These are phyloP conservation scores for Neosalanx taihuensis DNA, from an alignment of 2,797 vertebrate genomes.

Conservation along the genomic window DNA sequence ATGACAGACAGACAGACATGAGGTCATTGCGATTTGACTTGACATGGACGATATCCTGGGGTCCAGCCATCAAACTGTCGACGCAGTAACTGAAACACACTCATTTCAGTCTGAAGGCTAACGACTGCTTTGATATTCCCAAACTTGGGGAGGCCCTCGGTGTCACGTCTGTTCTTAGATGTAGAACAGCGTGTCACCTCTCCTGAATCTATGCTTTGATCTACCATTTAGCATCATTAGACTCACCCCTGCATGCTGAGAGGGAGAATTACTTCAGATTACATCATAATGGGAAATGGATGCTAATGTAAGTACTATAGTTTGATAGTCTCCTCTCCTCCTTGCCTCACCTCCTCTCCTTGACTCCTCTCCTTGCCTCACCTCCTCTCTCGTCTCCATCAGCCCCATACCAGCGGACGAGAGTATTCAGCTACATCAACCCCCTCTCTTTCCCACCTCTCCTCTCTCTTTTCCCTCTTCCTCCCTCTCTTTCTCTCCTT, in stretches of 20 bases:
- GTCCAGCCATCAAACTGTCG: too few species aligned
- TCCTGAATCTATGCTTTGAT: conserved; percentile 46
- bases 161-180: too few species aligned
- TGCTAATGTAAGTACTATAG: neutral
- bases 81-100: too few species aligned
- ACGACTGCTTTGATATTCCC: too few species aligned
- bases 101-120: too few species aligned
- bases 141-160: too few species aligned
- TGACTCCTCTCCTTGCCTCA: neutral
- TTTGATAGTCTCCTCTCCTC: conserved; percentile 55
- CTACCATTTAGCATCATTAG: conserved; percentile 23
- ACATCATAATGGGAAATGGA: conserved; percentile 36
- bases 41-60: too few species aligned
- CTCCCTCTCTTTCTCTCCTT: conserved; percentile 30
- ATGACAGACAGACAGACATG: too few species aligned
- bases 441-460: conserved; percentile 45
- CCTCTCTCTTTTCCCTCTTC: conserved; percentile 47
- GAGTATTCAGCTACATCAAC: conserved; percentile 12
- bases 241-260: neutral
- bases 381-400: conserved; percentile 5
- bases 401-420: conserved; percentile 9
- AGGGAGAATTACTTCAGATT: conserved; percentile 49
- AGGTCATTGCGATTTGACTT: too few species aligned
- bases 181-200: too few species aligned
- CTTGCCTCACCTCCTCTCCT: conserved; percentile 54